Evolutionary conservation across 2,888 invertebrate genomes (phyloP), one percentile per base, ranked within the genome.

Genomic region (Chymomyza procnemis): DNA sequence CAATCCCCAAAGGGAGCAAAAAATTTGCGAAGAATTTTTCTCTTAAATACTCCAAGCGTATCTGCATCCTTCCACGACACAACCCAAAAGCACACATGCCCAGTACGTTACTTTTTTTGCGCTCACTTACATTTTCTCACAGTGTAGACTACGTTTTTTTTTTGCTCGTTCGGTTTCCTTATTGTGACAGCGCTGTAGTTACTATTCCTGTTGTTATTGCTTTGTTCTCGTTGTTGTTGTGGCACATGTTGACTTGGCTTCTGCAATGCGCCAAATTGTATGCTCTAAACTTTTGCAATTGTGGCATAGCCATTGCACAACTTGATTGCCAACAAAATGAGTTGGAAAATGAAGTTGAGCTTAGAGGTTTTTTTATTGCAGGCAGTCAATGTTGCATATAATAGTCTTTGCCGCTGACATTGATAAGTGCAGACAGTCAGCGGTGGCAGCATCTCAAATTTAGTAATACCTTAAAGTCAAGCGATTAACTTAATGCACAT

Each of bases 311-410:
- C 50, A 50, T 50, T 50, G 50, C 50, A 14, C 6, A 3, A 56
- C 26, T n/a, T n/a, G 30, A 56, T 56, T 56, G 56, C 30, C 14
- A 30, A 54, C 54, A 54, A 18, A 56, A 56, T 66, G 55, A 69
- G 63, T 59, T 66, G 65, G 57, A 34, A 50, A 60, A 69, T 66
- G 61, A 46, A 61, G 64, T 67, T 67, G 34, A 50, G 48, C 46
- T 55, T 48, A 19, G 58, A 26, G n/a, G n/a, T n/a, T n/a, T n/a
- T 58, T 66, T 61, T 70, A 61, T 62, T 66, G 41, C 67, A 61
- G 12, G 2, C 59, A 12, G 57, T 61, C 58, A 54, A 68, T n/a
- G 26, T 16, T 50, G 14, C 50, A 50, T n/a, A 19, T 50, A 19
- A 50, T n/a, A 50, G 18, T 16, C 16, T 50, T n/a, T 50, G 50